Conservation (phyloP, 2,888 invertebrate genomes). For the Monoplex corrugatus region DNA sequence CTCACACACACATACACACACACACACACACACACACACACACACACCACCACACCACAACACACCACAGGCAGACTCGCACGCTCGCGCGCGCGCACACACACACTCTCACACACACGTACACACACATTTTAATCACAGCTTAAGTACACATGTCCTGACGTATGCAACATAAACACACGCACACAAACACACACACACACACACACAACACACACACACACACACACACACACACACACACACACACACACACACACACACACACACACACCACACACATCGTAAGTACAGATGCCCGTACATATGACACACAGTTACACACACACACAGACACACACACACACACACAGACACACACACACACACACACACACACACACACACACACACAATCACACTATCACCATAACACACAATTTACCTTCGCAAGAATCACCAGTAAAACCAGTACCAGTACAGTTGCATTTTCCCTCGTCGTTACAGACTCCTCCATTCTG, state of each 20-base stretch:
- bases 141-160: too few relatives aligned
- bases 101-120: not conserved
- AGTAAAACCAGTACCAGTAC: not conserved
- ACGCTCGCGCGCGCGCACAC: not conserved
- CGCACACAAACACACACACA: not conserved
- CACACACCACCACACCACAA: not conserved
- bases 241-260: not conserved
- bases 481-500: not conserved
- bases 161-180: not conserved
- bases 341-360: constrained; percentile 14
- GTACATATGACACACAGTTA: not conserved
- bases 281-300: too few relatives aligned
- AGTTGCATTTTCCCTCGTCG: not conserved
- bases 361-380: constrained; percentile 32
- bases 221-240: not conserved
- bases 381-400: not conserved
- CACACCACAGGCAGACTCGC: not conserved
- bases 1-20: constrained; percentile 3
- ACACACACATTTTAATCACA: too few relatives aligned
- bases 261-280: not conserved
- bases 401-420: too few relatives aligned
- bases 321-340: not conserved
- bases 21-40: not conserved
- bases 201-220: not conserved
- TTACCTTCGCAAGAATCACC: not conserved